Evolutionary conservation across 2,113 vertebrate genomes (phyloP).

Genomic region (Peromyscus leucopus): DNA sequence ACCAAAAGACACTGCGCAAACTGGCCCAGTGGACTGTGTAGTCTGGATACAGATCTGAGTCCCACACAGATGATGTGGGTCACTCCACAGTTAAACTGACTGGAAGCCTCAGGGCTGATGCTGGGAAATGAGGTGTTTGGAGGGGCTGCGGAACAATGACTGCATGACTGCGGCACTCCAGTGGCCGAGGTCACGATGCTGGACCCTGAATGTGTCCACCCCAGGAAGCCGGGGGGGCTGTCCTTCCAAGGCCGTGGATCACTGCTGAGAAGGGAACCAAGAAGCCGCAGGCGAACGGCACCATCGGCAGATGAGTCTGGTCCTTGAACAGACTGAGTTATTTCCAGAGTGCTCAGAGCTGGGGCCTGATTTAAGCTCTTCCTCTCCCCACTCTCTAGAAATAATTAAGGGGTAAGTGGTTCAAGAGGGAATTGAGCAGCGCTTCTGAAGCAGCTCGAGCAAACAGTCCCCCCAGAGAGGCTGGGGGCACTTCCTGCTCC

Average conservation of each 20-base stretch:
- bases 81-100: background rate
- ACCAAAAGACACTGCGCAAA: background rate
- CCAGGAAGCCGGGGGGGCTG: background rate
- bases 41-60: background rate
- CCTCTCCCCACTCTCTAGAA: slow-evolving; percentile 44
- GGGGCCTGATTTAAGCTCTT: background rate
- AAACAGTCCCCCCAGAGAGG: slow-evolving; percentile 53
- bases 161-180: background rate
- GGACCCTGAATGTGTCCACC: background rate
- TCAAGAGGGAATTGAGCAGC: slow-evolving; percentile 66
- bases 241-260: background rate
- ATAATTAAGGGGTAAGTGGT: slow-evolving; percentile 70
- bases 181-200: background rate
- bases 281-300: background rate
- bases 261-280: background rate
- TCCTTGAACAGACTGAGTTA: background rate
- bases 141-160: background rate
- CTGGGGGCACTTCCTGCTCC: background rate
- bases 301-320: background rate
- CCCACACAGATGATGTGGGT: too few relatives aligned
- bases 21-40: too few relatives aligned
- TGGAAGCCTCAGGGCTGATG: background rate
- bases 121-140: background rate
- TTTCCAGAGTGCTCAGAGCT: background rate
- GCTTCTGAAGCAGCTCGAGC: slow-evolving; percentile 45